Evolutionary conservation across 2,113 vertebrate species (phyloP).

Genomic region (Chunga burmeisteri): DNA sequence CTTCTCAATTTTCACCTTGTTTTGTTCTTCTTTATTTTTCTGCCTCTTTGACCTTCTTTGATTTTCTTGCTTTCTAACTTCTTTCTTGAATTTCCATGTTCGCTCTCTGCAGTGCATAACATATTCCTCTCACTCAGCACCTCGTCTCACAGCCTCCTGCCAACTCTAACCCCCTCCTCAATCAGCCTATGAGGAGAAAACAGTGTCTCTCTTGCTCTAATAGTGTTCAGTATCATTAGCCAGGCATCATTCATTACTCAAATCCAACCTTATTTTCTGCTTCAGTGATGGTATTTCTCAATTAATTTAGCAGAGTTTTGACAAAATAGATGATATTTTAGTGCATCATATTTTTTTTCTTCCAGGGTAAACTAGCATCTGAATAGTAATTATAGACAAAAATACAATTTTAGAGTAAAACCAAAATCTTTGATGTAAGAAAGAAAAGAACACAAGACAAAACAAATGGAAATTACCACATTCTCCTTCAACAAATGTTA

Average conservation of each 20-base stretch:
- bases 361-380: neutral
- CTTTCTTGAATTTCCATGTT: neutral
- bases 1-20: neutral
- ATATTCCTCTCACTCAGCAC: neutral
- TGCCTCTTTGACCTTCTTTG: neutral
- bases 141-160: neutral
- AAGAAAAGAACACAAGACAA: neutral
- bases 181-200: neutral
- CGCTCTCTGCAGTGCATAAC: neutral
- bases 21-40: neutral
- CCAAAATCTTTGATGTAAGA: neutral
- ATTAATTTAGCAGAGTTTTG: slow-evolving; percentile 59
- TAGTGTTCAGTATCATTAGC: slow-evolving; percentile 38
- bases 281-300: slow-evolving; percentile 37
- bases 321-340: slow-evolving; percentile 48
- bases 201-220: neutral
- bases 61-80: neutral
- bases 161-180: neutral
- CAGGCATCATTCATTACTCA: slow-evolving; percentile 20
- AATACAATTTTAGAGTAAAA: neutral
- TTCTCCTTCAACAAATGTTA: neutral
- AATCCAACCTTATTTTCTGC: slow-evolving; percentile 54
- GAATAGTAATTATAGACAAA: slow-evolving; percentile 8
- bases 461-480: neutral
- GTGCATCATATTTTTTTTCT: neutral